Base-by-base conservation (phyloP, 2,113 vertebrate genomes). In the Callionymus lyra region DNA sequence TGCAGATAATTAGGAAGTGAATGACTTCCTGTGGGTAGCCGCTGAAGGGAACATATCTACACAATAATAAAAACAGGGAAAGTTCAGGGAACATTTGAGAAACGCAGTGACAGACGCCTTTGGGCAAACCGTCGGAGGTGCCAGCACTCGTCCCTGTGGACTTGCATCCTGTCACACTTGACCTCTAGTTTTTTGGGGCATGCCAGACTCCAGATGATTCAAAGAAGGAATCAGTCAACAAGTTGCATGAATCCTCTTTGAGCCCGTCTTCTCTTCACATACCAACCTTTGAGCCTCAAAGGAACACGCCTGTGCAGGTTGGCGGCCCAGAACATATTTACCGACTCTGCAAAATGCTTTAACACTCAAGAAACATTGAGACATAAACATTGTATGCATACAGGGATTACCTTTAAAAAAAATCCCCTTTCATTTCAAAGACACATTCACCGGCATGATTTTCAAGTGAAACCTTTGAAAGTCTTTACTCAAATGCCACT, bases 1-100 rank as follows among this genome's bases (percentile, higher is more conserved):
- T 87, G 80, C 70, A 81, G 86, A 86, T 86, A 88, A 92, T 97
- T 89, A 90, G 77, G 82, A 86, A 84, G 82, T 88, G 86, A 91
- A 88, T 85, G 81, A 89, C 87, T 89, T 90, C 88, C 86, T 87
- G 85, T 87, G 84, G 80, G 79, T 65, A 80, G 72, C 68, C 78
- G 79, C 76, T 86, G 56, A 60, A 76, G 70, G 54, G 68, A 43
- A 53, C 42, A 59, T 56, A 54, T 59, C 49, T 51, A 63, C 60
- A 18, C 53, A 73, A 73, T 73, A 75, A 64, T 70, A 74, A 71
- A 53, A 60, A 71, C 56, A 65, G 50, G 40, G 40, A 51, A 54
- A 66, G 50, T 45, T 40, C 44, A 38, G 47, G 31, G 41, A 71
- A 65, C 63, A 72, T 59, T 54, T 70, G 60, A 71, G 59, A 54